Conservation (phyloP, 2,888 invertebrate species). For the Eupsilia transversa region DNA sequence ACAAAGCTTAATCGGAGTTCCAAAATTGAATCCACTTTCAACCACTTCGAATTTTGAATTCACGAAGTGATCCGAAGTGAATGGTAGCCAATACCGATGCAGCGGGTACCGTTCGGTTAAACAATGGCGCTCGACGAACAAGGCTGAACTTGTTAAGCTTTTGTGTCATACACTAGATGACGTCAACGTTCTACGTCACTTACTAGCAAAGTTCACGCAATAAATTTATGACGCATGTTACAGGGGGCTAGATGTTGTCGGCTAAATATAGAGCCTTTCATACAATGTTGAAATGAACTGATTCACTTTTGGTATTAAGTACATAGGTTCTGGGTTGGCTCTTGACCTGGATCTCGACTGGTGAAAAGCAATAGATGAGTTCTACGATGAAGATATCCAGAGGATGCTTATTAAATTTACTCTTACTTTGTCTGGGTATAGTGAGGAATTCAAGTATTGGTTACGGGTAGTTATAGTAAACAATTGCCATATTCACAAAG, state of each 20-base stretch:
- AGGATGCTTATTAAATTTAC: too few relatives aligned
- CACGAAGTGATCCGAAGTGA: slow-evolving; percentile 42
- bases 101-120: slow-evolving; percentile 16
- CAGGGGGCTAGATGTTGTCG: not conserved
- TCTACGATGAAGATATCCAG: too few relatives aligned
- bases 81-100: slow-evolving; percentile 34
- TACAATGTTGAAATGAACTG: not conserved
- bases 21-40: slow-evolving; percentile 31
- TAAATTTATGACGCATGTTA: slow-evolving; percentile 22
- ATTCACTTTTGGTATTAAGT: not conserved
- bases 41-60: slow-evolving; percentile 35
- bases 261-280: not conserved
- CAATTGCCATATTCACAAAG: too few relatives aligned
- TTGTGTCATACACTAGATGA: slow-evolving; percentile 30
- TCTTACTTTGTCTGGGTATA: too few relatives aligned
- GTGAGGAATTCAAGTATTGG: too few relatives aligned
- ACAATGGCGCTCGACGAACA: slow-evolving; percentile 38
- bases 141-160: slow-evolving; percentile 25
- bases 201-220: slow-evolving; percentile 20
- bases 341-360: not conserved
- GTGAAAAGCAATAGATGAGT: too few relatives aligned
- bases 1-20: not conserved
- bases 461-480: too few relatives aligned
- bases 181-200: slow-evolving; percentile 36
- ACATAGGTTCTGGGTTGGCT: not conserved